Percentiles rank a stretch among this genome's conserved stretches.
Conservation (phyloP, 2,888 invertebrate species). For the Mythimna pallens region DNA sequence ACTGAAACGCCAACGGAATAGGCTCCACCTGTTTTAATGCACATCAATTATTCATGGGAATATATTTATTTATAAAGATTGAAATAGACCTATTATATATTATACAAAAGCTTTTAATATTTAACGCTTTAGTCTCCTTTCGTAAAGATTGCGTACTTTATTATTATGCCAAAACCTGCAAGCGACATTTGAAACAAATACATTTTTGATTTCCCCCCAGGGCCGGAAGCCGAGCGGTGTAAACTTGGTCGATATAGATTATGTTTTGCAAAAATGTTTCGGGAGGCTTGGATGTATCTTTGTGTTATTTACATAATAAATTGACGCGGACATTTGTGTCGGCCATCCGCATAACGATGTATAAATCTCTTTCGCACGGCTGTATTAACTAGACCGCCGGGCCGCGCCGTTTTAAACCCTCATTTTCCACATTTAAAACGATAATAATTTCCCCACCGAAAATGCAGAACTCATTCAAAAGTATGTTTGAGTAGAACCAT, state of each 20-base stretch:
- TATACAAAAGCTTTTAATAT: conserved; percentile 58
- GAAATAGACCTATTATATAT: conserved; percentile 45
- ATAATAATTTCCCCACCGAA: conserved; percentile 23
- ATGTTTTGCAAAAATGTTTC: conserved; percentile 51
- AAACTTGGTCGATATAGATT: conserved; percentile 51
- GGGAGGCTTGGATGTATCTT: conserved; percentile 40
- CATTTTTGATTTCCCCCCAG: conserved; percentile 53
- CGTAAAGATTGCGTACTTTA: conserved; percentile 49
- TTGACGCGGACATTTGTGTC: conserved; percentile 51
- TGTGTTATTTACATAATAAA: conserved; percentile 62
- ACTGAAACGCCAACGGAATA: conserved; percentile 44
- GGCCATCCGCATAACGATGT: conserved; percentile 32
- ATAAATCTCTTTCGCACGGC: conserved; percentile 30
- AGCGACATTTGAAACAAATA: conserved; percentile 58
- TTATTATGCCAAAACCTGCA: conserved; percentile 46
- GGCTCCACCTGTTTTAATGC: conserved; percentile 41
- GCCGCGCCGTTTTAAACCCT: conserved; percentile 36
- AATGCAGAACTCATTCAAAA: conserved; percentile 24
- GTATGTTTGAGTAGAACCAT: conserved; percentile 30
- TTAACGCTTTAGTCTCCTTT: conserved; percentile 55
- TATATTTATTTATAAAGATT: conserved; percentile 61
- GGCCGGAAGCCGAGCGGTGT: conserved; percentile 19
- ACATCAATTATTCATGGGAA: conserved; percentile 61
- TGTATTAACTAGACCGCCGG: conserved; percentile 31
- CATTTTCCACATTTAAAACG: conserved; percentile 34